Evolutionary conservation across 2,888 invertebrate species (phyloP), one percentile per base, ranked within the genome.

Genomic region (Lymantria monacha): DNA sequence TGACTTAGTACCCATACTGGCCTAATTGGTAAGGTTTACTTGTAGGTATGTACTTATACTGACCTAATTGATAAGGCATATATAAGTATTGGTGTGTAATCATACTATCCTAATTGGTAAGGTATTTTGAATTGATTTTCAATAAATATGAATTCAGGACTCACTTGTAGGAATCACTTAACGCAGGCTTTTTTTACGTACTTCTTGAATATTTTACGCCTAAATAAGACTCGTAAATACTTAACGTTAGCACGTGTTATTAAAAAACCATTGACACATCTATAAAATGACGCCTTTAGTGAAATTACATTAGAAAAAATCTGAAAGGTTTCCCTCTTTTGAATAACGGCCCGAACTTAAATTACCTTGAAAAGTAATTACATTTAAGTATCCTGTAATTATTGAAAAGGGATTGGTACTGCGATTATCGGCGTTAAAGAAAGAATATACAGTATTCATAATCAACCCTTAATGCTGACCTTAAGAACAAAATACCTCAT

Each of bases 191-290:
- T n/a, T n/a, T n/a, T n/a, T n/a, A n/a, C n/a, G n/a, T n/a, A n/a
- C n/a, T n/a, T n/a, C n/a, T 22, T 22, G 22, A 22, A 22, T 22
- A 22, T 22, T 22, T 22, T 5, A 22, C 5, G 5, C 22, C 5
- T 22, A 1, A 38, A 38, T 3, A 38, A 38, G 2, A 12, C 33
- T 30, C 22, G n/a, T 11, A 30, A 31, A 15, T 14, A 42, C n/a
- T n/a, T n/a, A n/a, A n/a, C 22, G 14, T 42, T 5, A 22, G 22
- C 5, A 33, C 44, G 44, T 30, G n/a, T 30, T 44, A 36, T 14
- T 42, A 9, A 42, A 42, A 40, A 46, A 57, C 66, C 71, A 74
- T 78, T 78, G 77, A 77, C 79, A 73, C 70, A 78, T 75, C 71
- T 72, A 55, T 48, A 44, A 44, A 59, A 59, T 49, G 52, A 56